phyloP scores from a whole-genome alignment of 2,888 invertebrate genomes.

The Cylloceria caligata region DNA sequence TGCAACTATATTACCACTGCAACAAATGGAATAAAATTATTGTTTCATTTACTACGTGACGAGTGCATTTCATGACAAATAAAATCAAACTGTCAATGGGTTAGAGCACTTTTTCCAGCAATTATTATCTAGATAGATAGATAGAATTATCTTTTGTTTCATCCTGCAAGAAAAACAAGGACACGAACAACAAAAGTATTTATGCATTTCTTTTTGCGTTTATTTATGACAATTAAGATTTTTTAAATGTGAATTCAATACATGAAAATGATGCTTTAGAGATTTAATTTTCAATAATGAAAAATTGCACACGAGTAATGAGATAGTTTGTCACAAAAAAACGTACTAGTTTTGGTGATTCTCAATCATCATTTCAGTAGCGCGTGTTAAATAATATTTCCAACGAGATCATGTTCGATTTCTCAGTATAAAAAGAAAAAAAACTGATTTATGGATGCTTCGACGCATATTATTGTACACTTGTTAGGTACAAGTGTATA shows the following conservation, averaged over 20 bases:
- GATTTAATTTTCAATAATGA: too few relatives aligned
- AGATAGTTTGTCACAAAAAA: too few relatives aligned
- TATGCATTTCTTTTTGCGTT: not conserved
- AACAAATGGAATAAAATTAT: not conserved
- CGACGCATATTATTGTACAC: slow-evolving; percentile 2
- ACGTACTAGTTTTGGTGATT: too few relatives aligned
- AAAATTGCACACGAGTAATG: too few relatives aligned
- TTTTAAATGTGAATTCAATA: not conserved
- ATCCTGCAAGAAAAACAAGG: too few relatives aligned
- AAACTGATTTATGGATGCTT: slow-evolving; percentile 12
- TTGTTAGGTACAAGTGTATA: slow-evolving; percentile 17
- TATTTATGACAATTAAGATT: not conserved
- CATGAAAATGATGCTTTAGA: too few relatives aligned
- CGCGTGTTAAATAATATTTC: not conserved
- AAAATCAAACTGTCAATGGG: not conserved
- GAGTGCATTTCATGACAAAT: not conserved
- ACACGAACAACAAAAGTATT: too few relatives aligned
- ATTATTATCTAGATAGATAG: too few relatives aligned
- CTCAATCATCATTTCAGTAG: too few relatives aligned
- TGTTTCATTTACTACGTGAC: not conserved
- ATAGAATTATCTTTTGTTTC: too few relatives aligned
- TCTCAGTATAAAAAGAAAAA: not conserved
- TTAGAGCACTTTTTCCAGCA: not conserved
- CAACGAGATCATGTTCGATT: slow-evolving; percentile 8
- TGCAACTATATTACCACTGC: not conserved